Base-by-base conservation (phyloP, 2,113 vertebrate species). In the Pygoscelis antarcticus region DNA sequence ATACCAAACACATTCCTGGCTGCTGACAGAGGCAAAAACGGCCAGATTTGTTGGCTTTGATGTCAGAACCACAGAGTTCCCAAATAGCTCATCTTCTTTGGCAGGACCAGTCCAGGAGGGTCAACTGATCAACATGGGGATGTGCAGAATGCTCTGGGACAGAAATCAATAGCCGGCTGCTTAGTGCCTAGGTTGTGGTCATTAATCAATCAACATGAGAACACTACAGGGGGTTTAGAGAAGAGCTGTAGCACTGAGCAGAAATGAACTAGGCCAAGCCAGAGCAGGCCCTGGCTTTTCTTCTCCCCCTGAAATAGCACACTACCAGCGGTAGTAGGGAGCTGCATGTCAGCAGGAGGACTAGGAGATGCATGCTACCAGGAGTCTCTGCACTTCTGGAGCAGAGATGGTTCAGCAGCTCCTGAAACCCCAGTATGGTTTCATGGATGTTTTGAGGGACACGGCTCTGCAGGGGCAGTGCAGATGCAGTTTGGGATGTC, bases 41-140 rank as follows among this genome's bases (percentile, higher is more conserved):
- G 44, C 64, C 51, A 52, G 26, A 46, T 76, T 71, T 47, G n/a
- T 17, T 69, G 46, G 30, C 10, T 90, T 36, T 70, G 80, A 60
- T 2, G 5, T 60, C 68, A n/a, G 23, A 86, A 51, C 19, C 44
- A 51, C 57, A 81, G 47, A 88, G 32, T 27, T 65, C n/a, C 65
- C 49, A 65, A 69, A 47, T 5, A 74, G 66, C 29, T 66, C 46
- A 26, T 61, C 34, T 93, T 19, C 75, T 17, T n/a, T 38, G 61
- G 55, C 47, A 78, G 71, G 52, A 46, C 12, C 51, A n/a, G 77
- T 26, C 22, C 72, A 80, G 46, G n/a, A 74, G 18, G 47, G 58
- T 46, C n/a, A 23, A 58, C 23, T 3, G 40, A 52, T 47, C n/a
- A 74, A 42, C 38, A 70, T 0, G 0, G 57, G 66, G 52, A n/a